phyloP scores from a whole-genome alignment of 2,113 vertebrate genomes.

The Barnardius zonarius region DNA sequence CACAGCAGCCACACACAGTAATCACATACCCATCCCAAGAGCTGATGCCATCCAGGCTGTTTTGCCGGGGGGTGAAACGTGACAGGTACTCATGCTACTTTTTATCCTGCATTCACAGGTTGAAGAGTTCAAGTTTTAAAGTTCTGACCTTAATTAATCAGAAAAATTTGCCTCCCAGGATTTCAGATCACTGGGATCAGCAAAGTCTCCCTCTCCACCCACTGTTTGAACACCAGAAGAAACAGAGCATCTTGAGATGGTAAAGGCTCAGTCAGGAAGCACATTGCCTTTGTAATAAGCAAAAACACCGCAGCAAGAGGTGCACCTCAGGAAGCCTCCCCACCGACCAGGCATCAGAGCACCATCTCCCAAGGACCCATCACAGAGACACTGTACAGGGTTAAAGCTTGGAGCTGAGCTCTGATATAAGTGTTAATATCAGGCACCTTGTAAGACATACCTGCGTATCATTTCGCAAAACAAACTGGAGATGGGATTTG shows the following conservation, averaged over 20 bases:
- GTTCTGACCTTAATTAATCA: neutral
- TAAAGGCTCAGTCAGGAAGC: neutral
- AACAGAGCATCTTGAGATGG: neutral
- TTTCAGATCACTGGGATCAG: neutral
- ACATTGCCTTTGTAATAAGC: neutral
- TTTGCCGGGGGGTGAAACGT: neutral
- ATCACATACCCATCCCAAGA: neutral
- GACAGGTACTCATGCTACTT: neutral
- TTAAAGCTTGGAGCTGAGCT: neutral
- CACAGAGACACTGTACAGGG: fast-evolving
- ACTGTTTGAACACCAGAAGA: neutral
- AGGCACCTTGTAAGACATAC: neutral
- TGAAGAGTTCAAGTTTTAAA: neutral
- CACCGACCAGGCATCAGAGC: fast-evolving
- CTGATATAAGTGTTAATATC: fast-evolving
- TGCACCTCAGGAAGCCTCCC: neutral
- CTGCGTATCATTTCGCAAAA: neutral
- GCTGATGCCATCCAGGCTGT: neutral
- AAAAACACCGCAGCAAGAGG: neutral
- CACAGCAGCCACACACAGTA: neutral
- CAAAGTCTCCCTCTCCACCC: neutral
- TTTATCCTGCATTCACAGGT: neutral
- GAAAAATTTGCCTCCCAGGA: neutral
- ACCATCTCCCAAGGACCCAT: neutral
- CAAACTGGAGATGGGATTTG: neutral